Evolutionary conservation across 2,113 vertebrate genomes (phyloP).

Genomic region (Phyllopteryx taeniolatus): DNA sequence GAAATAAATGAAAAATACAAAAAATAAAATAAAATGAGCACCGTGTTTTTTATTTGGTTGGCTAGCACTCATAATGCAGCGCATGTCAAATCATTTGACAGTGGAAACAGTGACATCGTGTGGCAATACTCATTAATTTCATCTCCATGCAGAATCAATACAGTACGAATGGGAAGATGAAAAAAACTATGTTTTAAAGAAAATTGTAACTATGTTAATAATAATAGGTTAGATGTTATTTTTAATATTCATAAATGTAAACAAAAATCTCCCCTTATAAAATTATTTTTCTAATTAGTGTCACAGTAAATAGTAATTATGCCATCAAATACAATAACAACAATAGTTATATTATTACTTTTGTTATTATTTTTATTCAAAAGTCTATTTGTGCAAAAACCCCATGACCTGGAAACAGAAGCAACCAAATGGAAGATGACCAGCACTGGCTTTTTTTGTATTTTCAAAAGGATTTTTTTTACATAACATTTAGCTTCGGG

Average conservation of each 20-base stretch:
- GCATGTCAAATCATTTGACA: not conserved
- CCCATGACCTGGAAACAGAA: not conserved
- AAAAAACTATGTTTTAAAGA: no score
- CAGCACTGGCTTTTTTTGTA: not conserved
- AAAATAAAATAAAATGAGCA: slow-evolving; percentile 8
- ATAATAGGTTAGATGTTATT: no score
- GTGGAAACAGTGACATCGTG: slow-evolving; percentile 32
- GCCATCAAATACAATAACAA: not conserved
- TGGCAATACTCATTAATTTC: slow-evolving; percentile 9
- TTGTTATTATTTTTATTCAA: not conserved
- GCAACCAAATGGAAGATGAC: not conserved
- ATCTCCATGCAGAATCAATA: not conserved
- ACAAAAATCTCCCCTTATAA: no score
- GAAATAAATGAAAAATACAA: slow-evolving; percentile 40
- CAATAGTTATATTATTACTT: not conserved
- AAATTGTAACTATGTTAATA: no score
- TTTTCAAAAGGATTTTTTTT: not conserved
- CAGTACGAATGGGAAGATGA: no score
- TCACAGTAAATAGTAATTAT: not conserved
- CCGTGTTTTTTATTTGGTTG: not conserved
- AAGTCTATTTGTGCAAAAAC: not conserved
- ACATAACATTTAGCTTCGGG: not conserved
- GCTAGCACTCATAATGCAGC: not conserved
- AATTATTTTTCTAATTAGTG: no score
- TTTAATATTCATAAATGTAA: no score